phyloP scores from a whole-genome alignment of 2,797 vertebrate genomes.

The Bradypus variegatus region DNA sequence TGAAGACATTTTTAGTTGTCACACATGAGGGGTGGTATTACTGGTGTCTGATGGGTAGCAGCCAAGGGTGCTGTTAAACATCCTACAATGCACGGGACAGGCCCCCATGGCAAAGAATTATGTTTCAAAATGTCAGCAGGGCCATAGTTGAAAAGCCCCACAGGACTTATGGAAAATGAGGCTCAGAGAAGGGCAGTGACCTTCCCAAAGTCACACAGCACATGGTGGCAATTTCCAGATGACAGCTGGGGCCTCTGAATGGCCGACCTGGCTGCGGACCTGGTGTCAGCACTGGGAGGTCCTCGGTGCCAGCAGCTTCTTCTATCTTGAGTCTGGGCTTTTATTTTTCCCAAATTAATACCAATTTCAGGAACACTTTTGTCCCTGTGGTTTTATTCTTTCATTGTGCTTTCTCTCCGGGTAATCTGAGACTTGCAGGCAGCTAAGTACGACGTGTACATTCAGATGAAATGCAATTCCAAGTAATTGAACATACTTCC shows the following conservation, averaged over 20 bases:
- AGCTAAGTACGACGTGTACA: not conserved
- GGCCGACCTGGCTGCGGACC: not conserved
- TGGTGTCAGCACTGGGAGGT: not conserved
- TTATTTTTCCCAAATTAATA: constrained; percentile 40
- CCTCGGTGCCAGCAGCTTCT: not conserved
- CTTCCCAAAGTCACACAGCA: not conserved
- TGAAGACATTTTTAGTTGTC: not conserved
- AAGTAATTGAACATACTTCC: constrained; percentile 54
- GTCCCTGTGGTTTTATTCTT: not conserved
- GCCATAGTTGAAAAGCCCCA: not conserved
- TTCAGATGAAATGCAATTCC: constrained; percentile 49
- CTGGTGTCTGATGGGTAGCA: not conserved
- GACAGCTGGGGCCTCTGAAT: not conserved
- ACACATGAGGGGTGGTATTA: not conserved
- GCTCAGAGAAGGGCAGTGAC: not conserved
- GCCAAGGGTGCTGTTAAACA: not conserved
- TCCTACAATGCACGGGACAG: rapidly evolving
- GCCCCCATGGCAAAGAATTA: not conserved
- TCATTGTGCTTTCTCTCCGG: constrained; percentile 43
- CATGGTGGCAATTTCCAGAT: not conserved
- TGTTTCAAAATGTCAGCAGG: not conserved
- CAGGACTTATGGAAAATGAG: not conserved
- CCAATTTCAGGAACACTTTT: constrained; percentile 24
- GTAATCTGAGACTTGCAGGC: constrained; percentile 36
- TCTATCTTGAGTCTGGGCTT: not conserved